Evolutionary conservation across 2,797 vertebrate species (phyloP).

Genomic region (Periophthalmus magnuspinnatus): DNA sequence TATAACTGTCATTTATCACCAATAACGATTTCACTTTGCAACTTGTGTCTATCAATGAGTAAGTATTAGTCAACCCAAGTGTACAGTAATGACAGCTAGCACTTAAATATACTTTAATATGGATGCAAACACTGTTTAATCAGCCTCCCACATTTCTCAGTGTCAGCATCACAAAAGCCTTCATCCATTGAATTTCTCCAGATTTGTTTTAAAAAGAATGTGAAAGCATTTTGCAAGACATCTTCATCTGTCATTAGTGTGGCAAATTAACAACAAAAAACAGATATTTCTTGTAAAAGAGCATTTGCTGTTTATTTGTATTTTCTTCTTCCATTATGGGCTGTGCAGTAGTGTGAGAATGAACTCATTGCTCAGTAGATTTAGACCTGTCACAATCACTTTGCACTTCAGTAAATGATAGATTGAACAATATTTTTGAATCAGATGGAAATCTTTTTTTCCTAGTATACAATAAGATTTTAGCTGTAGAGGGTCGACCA

Average conservation of each 20-base stretch:
- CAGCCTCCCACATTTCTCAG: background rate
- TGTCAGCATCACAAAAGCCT: background rate
- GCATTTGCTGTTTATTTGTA: too few species aligned
- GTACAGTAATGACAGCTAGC: background rate
- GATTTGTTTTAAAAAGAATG: background rate
- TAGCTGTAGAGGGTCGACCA: too few species aligned
- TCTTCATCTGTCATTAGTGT: background rate
- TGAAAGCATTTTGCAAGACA: background rate
- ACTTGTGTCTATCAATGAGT: background rate
- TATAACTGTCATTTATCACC: conserved; percentile 23
- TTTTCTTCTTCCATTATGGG: too few species aligned
- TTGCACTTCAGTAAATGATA: too few species aligned
- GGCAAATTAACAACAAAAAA: background rate
- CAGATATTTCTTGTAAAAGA: background rate
- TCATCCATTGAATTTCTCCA: too few species aligned
- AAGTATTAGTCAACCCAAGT: conserved; percentile 2
- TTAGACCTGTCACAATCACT: too few species aligned
- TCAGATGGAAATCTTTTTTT: too few species aligned
- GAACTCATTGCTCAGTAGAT: too few species aligned
- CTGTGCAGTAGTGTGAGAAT: too few species aligned
- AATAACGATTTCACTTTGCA: background rate
- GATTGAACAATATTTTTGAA: too few species aligned
- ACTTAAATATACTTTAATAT: background rate
- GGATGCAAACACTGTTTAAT: background rate
- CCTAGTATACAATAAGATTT: too few species aligned